phyloP scores from a whole-genome alignment of 2,113 vertebrate genomes.

The Orycteropus afer region DNA sequence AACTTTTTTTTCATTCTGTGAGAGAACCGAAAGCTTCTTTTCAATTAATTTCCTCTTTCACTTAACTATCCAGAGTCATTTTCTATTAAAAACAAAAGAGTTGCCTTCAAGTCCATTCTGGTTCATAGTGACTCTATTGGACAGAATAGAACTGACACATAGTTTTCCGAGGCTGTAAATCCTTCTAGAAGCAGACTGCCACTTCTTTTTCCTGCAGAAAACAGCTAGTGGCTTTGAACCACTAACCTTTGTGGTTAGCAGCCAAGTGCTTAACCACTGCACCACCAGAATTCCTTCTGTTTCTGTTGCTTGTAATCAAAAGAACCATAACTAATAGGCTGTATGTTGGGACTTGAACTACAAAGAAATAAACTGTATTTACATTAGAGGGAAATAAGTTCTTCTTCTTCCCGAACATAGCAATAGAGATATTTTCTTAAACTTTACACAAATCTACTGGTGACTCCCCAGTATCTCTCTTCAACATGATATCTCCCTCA shows the following conservation, averaged over 20 bases:
- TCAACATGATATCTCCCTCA: background rate
- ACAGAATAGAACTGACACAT: too few species aligned
- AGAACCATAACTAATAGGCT: background rate
- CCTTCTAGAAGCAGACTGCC: too few species aligned
- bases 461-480: background rate
- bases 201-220: too few species aligned
- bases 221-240: too few species aligned
- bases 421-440: background rate
- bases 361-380: background rate
- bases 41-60: background rate
- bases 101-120: too few species aligned
- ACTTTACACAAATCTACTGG: background rate
- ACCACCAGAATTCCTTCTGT: too few species aligned
- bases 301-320: background rate
- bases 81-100: too few species aligned
- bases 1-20: background rate
- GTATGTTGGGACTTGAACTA: background rate
- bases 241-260: too few species aligned
- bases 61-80: background rate
- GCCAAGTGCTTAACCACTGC: too few species aligned
- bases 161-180: too few species aligned
- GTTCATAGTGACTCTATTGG: too few species aligned
- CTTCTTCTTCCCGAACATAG: background rate
- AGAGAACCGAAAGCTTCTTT: background rate
- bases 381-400: background rate